Evolutionary conservation across 2,888 invertebrate genomes (phyloP), one percentile per base, ranked within the genome.

Genomic region (Creontiades dilutus): DNA sequence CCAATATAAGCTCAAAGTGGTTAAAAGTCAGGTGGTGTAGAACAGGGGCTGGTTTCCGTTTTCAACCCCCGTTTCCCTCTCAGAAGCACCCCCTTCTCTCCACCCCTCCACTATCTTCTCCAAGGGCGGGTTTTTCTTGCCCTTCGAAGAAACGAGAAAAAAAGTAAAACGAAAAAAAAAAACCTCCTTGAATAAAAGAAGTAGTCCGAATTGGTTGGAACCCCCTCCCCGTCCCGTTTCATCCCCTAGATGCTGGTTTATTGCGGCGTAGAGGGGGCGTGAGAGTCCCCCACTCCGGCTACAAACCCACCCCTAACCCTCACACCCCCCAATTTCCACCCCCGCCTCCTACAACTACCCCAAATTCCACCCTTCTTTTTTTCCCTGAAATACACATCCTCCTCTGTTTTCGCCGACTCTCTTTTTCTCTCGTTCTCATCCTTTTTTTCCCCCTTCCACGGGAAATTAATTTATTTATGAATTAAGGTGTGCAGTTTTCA

Each of bases 401-500:
- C 52, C 68, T 55, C 81, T 48, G n/a, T 57, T 46, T 57, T 47
- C 80, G 4, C 81, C 61, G 37, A 80, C 27, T 27, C 61, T 23
- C 37, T 37, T 37, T 37, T 46, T 47, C 19, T 82, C 46, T 85
- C 85, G 14, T 85, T 46, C 68, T 47, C 37, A 85, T 55, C 85
- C 28, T 14, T 75, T 75, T 61, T 23, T 47, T 37, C 19, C n/a
- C n/a, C n/a, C n/a, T n/a, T n/a, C 75, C 68, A 14, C 23, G 16
- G 68, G 82, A 89, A 84, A 89, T 89, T 89, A 89, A 89, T 89
- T 89, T 89, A 89, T 89, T 89, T 89, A 89, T 89, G 89, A 89
- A 89, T 89, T 89, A 89, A 89, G 89, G 89, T 84, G 89, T 76
- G 61, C 89, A 82, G 84, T 89, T 89, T 84, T 89, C 89, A 82